These are phyloP conservation scores for Cyprinodon variegatus DNA, from an alignment of 2,113 vertebrate genomes.

Conservation along the genomic window DNA sequence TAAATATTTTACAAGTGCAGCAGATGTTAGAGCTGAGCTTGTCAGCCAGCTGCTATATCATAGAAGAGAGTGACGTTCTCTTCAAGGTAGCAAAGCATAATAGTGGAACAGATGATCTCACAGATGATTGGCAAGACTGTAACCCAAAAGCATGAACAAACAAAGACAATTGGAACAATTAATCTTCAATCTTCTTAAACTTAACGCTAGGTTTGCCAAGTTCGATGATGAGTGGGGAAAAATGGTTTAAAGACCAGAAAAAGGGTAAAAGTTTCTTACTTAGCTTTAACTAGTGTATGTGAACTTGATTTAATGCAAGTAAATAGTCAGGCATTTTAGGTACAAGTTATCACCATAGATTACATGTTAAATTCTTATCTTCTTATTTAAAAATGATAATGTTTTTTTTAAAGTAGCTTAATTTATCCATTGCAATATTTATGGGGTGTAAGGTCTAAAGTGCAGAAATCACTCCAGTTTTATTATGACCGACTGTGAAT, in stretches of 20 bases:
- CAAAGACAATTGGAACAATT: not conserved
- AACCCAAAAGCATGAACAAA: not conserved
- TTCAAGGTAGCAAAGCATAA: not conserved
- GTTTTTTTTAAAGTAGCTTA: too few relatives aligned
- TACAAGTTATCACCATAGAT: too few relatives aligned
- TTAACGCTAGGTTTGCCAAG: not conserved
- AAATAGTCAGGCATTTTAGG: too few relatives aligned
- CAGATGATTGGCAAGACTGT: not conserved
- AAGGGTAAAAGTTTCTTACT: not conserved
- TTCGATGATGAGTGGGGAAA: not conserved
- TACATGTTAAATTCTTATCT: too few relatives aligned
- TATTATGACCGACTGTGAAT: too few relatives aligned
- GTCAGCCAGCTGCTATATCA: not conserved
- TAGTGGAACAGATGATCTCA: not conserved
- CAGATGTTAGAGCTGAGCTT: not conserved
- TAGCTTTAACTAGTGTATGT: too few relatives aligned
- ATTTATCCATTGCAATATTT: too few relatives aligned
- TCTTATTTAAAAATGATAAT: too few relatives aligned
- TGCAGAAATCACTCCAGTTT: too few relatives aligned
- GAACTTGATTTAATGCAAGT: too few relatives aligned
- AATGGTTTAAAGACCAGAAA: not conserved
- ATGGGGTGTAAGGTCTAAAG: too few relatives aligned
- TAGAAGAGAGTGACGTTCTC: not conserved
- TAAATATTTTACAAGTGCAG: not conserved
- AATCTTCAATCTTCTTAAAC: not conserved